Percentiles rank a stretch among this genome's conserved stretches.
phyloP scores from a whole-genome alignment of 2,888 invertebrate genomes.

The Frankliniella intonsa region DNA sequence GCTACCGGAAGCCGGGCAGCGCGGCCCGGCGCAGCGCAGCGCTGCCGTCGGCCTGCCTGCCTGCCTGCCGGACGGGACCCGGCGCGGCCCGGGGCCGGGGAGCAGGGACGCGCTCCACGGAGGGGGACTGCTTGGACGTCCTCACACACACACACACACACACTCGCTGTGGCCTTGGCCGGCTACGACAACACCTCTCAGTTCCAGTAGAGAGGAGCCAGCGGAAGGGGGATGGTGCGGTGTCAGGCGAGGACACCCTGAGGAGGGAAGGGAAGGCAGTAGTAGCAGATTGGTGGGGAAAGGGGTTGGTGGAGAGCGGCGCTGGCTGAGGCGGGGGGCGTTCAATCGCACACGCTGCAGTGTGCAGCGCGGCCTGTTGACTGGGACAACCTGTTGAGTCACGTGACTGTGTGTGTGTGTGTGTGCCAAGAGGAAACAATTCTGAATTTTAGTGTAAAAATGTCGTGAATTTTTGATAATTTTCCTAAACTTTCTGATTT shows the following conservation, averaged over 20 bases:
- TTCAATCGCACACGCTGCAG: too few relatives aligned
- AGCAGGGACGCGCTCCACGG: too few relatives aligned
- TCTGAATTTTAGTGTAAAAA: too few relatives aligned
- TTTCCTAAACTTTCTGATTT: too few relatives aligned
- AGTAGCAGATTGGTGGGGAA: not conserved
- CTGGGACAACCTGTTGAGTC: not conserved
- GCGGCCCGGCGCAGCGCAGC: not conserved
- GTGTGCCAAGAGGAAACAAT: not conserved
- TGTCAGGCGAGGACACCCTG: too few relatives aligned
- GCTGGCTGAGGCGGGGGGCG: too few relatives aligned
- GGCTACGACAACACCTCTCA: not conserved
- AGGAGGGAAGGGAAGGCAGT: not conserved
- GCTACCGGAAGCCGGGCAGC: slow-evolving; percentile 15
- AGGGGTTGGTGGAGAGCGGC: not conserved
- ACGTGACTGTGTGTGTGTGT: not conserved
- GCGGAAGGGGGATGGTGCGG: not conserved
- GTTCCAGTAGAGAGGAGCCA: not conserved
- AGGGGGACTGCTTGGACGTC: too few relatives aligned
- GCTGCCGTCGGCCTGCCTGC: too few relatives aligned
- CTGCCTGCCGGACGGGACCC: not conserved
- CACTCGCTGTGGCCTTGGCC: too few relatives aligned
- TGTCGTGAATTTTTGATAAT: too few relatives aligned
- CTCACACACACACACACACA: too few relatives aligned
- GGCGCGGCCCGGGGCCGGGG: not conserved
- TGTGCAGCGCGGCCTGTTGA: not conserved